These are phyloP conservation scores for Solea senegalensis DNA, from an alignment of 2,113 vertebrate species.

Conservation along the genomic window DNA sequence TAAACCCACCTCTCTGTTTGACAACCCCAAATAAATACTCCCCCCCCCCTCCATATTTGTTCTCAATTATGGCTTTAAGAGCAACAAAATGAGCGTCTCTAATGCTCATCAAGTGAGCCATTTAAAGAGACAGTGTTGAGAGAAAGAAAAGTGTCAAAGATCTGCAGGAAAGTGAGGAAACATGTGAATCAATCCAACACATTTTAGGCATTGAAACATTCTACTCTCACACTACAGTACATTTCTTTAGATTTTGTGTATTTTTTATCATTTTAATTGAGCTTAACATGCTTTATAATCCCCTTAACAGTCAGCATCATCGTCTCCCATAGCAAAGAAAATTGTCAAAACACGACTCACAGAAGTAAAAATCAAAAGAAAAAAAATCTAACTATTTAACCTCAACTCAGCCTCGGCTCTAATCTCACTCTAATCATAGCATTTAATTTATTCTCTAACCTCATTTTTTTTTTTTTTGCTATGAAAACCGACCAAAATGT, in stretches of 20 bases:
- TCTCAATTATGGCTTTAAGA: constrained; percentile 71
- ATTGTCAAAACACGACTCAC: not conserved
- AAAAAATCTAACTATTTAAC: not conserved
- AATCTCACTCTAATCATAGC: not conserved
- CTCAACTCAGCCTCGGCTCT: not conserved
- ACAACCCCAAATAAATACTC: constrained; percentile 74
- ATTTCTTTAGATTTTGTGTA: too few species aligned
- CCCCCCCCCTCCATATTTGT: constrained; percentile 70
- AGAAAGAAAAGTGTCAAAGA: constrained; percentile 14
- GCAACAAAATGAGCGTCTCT: constrained; percentile 53
- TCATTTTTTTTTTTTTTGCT: too few species aligned
- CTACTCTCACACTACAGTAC: too few species aligned
- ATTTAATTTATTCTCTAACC: not conserved
- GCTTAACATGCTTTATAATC: not conserved
- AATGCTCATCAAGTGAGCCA: constrained; percentile 58
- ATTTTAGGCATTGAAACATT: not conserved
- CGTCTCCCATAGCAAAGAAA: not conserved
- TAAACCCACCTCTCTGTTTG: constrained; percentile 61
- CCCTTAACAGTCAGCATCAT: too few species aligned
- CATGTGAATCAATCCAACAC: not conserved
- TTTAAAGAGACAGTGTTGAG: constrained; percentile 43
- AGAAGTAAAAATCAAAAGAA: not conserved
- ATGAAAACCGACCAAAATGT: not conserved
- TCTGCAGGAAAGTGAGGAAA: constrained; percentile 20
- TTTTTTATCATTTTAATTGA: too few species aligned